Conservation (phyloP, 1,140 invertebrate genomes). For the Drosophila carrolli region DNA sequence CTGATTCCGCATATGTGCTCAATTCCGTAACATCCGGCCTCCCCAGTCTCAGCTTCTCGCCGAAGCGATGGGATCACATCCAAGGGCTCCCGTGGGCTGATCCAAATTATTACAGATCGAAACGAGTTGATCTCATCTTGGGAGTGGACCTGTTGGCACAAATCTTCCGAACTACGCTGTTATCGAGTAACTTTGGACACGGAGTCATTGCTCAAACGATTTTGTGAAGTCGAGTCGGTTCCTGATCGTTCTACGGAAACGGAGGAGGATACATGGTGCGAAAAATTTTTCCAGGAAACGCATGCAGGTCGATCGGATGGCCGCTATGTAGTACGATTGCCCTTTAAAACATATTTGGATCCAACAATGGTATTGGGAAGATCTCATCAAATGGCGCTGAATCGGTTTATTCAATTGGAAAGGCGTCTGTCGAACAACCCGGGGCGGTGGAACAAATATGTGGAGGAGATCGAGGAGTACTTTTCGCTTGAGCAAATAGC, state of each 20-base stretch:
- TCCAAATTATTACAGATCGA: too few relatives aligned
- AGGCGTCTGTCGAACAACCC: constrained; percentile 1
- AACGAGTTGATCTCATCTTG: too few relatives aligned
- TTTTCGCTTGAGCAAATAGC: constrained; percentile 1
- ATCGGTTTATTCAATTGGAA: constrained; percentile 12
- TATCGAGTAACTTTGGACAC: neutral
- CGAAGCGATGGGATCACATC: too few relatives aligned
- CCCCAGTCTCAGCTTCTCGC: too few relatives aligned
- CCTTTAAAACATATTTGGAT: neutral
- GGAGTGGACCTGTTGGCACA: too few relatives aligned
- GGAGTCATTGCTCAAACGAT: neutral
- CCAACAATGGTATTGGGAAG: neutral
- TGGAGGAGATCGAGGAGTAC: constrained; percentile 5
- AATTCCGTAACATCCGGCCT: too few relatives aligned
- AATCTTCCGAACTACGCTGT: too few relatives aligned
- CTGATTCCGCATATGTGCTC: too few relatives aligned
- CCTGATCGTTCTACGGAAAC: neutral
- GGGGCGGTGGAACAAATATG: constrained; percentile 1
- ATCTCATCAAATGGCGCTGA: constrained; percentile 17
- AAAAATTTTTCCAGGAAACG: constrained; percentile 1
- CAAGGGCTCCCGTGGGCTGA: too few relatives aligned
- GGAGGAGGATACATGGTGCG: neutral
- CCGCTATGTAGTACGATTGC: constrained; percentile 31
- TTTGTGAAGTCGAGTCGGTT: neutral
- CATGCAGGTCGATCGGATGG: constrained; percentile 40